Percentiles rank a stretch among this genome's conserved stretches.
Evolutionary conservation across 2,888 invertebrate genomes (phyloP).

Genomic region (Orthonychiurus folsomi): DNA sequence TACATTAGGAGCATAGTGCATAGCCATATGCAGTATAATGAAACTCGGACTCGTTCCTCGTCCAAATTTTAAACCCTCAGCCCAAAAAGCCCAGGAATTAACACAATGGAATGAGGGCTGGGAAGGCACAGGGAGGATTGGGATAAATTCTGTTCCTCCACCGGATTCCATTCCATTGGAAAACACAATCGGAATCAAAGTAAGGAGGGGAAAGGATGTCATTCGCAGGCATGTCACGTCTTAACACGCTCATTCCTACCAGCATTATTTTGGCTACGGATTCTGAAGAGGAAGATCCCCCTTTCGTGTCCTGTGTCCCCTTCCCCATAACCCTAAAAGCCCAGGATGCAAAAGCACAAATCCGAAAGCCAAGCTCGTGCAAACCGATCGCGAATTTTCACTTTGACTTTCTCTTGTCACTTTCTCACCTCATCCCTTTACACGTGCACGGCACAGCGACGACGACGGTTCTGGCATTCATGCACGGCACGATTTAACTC

Average conservation of each 20-base stretch:
- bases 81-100: no score
- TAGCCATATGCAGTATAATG: no score
- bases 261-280: slow-evolving; percentile 1
- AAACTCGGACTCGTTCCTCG: no score
- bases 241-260: not conserved
- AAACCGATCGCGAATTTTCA: not conserved
- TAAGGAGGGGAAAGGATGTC: not conserved
- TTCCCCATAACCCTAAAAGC: not conserved
- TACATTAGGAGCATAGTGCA: no score
- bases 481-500: not conserved
- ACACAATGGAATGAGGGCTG: not conserved
- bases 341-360: not conserved
- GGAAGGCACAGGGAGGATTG: not conserved
- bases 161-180: not conserved
- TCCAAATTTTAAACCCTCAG: no score
- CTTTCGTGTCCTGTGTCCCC: not conserved
- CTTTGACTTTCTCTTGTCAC: slow-evolving; percentile 1
- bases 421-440: not conserved
- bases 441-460: not conserved
- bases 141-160: not conserved
- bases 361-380: no score
- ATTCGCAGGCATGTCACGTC: slow-evolving; percentile 1
- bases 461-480: not conserved
- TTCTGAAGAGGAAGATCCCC: not conserved
- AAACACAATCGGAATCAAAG: not conserved